Evolutionary conservation across 2,888 invertebrate species (phyloP).

Genomic region (Morpho helenor): DNA sequence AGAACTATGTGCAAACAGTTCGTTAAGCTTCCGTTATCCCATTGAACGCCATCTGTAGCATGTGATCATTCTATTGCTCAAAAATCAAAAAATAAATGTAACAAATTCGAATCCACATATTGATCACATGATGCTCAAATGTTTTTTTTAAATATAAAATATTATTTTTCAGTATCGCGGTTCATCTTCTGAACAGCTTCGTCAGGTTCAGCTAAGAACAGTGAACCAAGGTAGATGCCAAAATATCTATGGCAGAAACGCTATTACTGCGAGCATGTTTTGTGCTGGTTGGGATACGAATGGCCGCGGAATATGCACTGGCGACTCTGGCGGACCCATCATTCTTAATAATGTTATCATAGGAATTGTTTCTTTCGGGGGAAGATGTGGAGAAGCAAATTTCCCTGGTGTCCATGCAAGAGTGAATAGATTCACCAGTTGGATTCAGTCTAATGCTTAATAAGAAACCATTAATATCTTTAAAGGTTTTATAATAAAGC

Average conservation of each 20-base stretch:
- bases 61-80: no score
- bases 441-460: slow-evolving; percentile 42
- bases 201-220: slow-evolving; percentile 8
- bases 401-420: slow-evolving; percentile 45
- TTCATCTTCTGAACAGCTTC: slow-evolving; percentile 37
- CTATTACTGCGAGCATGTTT: no score
- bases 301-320: slow-evolving; percentile 45
- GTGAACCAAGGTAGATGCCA: slow-evolving; percentile 10
- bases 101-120: no score
- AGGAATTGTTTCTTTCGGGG: slow-evolving; percentile 44
- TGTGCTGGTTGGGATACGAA: slow-evolving; percentile 30
- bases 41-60: no score
- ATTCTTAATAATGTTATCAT: slow-evolving; percentile 39
- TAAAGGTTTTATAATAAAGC: no score
- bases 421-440: slow-evolving; percentile 37
- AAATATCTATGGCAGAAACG: background rate
- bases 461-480: no score
- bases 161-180: slow-evolving; percentile 34
- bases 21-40: no score
- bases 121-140: no score
- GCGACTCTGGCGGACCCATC: slow-evolving; percentile 50
- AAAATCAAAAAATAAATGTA: no score
- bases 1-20: no score
- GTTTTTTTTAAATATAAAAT: background rate
- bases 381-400: slow-evolving; percentile 33